phyloP scores from a whole-genome alignment of 2,113 vertebrate genomes.

The Ptilonorhynchus violaceus region DNA sequence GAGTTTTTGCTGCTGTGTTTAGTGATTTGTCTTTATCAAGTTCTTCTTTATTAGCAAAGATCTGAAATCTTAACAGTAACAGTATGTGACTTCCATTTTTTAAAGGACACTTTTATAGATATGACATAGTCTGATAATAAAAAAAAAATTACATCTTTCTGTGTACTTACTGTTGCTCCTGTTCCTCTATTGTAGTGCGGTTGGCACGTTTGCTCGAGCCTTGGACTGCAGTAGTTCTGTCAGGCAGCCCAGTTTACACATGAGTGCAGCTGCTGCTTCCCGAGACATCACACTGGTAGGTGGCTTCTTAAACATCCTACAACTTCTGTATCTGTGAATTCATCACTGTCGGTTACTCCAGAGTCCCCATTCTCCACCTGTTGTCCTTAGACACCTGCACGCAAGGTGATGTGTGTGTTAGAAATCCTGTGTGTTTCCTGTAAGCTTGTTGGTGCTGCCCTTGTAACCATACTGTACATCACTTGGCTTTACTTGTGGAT shows the following conservation, averaged over 20 bases:
- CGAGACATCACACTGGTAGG: slow-evolving; percentile 96
- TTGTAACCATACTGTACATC: neutral
- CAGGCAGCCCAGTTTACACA: slow-evolving; percentile 94
- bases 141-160: neutral
- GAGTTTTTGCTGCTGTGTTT: neutral
- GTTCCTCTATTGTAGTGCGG: slow-evolving; percentile 76
- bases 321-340: neutral
- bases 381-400: neutral
- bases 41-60: neutral
- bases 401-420: neutral
- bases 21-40: neutral
- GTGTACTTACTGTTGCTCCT: neutral
- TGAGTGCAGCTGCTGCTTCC: slow-evolving; percentile 96
- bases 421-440: neutral
- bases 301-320: neutral
- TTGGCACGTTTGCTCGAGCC: slow-evolving; percentile 94
- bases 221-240: slow-evolving; percentile 97
- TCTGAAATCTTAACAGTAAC: neutral
- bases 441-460: neutral
- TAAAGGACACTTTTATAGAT: neutral
- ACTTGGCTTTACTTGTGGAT: neutral
- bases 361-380: neutral
- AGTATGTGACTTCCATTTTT: neutral
- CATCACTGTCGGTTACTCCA: neutral
- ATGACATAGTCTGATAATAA: neutral